Evolutionary conservation across 2,888 invertebrate species (phyloP), one percentile per base, ranked within the genome.

Genomic region (Chironomus riparius): DNA sequence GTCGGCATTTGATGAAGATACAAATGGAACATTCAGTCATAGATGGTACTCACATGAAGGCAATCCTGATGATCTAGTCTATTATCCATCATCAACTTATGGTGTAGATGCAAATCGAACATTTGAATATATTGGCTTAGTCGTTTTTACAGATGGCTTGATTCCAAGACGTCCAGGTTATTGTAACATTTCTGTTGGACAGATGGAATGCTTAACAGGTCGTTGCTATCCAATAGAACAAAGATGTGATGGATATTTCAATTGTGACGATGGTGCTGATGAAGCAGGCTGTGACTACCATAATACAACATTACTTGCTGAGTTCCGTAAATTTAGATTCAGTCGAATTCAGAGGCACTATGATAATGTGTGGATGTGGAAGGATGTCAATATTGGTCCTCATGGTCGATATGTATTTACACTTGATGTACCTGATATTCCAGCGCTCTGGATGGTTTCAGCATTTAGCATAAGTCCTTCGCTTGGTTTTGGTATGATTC

Each of bases 311-410:
- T 91, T 92, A 78, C 82, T 94, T 78, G 81, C 87, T 0, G 85
- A 89, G 79, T 95, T 93, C 86, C 87, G 94, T 78, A 92, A 93
- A 82, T 89, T 90, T 84, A 88, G 96, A 2, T 94, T 94, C 83
- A 97, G 94, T 84, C 88, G 95, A 77, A 89, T 96, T 77, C 92
- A 93, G 81, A 87, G 97, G 0, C 93, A 95, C 82, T 97, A 96
- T 84, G 95, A 96, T 80, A 95, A 96, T 83, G 92, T 93, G 77
- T 98, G 97, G 97, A 85, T 97, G 75, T 98, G 97, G 97, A 90
- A 91, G 78, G 97, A 97, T 84, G 90, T 94, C 73, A 95, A 95
- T 83, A 94, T 96, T 81, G 95, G 93, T 0, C 94, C 95, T 21
- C 94, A 95, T 83, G 95, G 95, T 0, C 89, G 95, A 5, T 92